Percentiles rank a stretch among this genome's conserved stretches.
These are phyloP conservation scores for Gandaritis pyraliata DNA, from an alignment of 2,888 invertebrate species.

Conservation along the genomic window DNA sequence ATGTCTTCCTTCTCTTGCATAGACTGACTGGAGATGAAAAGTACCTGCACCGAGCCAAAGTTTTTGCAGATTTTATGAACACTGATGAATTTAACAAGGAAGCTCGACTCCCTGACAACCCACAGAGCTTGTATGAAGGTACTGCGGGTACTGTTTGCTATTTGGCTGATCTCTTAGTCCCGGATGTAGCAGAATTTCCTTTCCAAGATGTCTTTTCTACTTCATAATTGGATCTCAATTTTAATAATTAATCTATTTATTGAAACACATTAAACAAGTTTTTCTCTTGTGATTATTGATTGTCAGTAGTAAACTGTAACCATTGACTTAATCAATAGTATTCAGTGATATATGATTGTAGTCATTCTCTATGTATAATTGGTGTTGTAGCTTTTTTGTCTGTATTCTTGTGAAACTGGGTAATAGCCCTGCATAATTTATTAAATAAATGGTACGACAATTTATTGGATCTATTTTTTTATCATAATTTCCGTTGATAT, in stretches of 20 bases:
- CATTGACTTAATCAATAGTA: slow-evolving; percentile 8
- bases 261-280: slow-evolving; percentile 34
- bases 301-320: slow-evolving; percentile 13
- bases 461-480: slow-evolving; percentile 11
- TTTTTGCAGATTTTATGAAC: slow-evolving; percentile 90
- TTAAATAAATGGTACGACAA: slow-evolving; percentile 38
- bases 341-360: slow-evolving; percentile 19
- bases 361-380: slow-evolving; percentile 22
- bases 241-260: slow-evolving; percentile 43
- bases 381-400: slow-evolving; percentile 28
- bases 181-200: slow-evolving; percentile 91
- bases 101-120: slow-evolving; percentile 91
- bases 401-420: slow-evolving; percentile 27
- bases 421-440: slow-evolving; percentile 30
- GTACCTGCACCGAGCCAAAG: slow-evolving; percentile 89
- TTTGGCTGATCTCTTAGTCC: slow-evolving; percentile 89
- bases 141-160: slow-evolving; percentile 94
- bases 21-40: slow-evolving; percentile 89
- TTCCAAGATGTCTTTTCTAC: slow-evolving; percentile 89
- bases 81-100: slow-evolving; percentile 86
- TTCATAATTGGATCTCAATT: slow-evolving; percentile 44
- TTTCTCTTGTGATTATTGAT: slow-evolving; percentile 11
- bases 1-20: slow-evolving; percentile 90
- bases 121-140: slow-evolving; percentile 94
- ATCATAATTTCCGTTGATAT: slow-evolving; percentile 1